Evolutionary conservation across 2,888 invertebrate genomes (phyloP), one percentile per base, ranked within the genome.

Genomic region (Nomada hirtipes): DNA sequence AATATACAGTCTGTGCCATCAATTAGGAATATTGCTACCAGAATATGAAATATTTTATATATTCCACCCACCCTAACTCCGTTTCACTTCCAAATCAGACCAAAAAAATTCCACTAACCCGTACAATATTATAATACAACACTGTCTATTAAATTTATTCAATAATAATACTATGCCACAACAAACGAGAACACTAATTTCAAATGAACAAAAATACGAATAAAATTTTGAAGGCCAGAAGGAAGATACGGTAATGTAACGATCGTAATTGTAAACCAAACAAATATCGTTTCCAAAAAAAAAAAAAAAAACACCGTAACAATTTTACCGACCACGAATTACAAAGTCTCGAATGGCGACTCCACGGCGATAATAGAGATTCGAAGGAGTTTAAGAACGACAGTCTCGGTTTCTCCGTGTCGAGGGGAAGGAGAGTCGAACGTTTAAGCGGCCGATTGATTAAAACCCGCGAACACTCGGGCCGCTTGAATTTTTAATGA

Each of bases 401-500:
- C 52, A 42, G 47, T 29, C 20, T 15, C n/a, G 60, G 2, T 29
- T 36, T 52, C 36, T 18, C 11, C 2, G 13, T 2, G 2, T 10
- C 2, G 11, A 13, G 63, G 63, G 59, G 53, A 44, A 63, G 52
- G 52, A 7, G 15, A 23, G 44, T n/a, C 63, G 47, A 72, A 59
- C n/a, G 76, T 61, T 79, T 75, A 76, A 79, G 76, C 70, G 80
- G 52, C 60, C 69, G 65, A 83, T 79, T 83, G 85, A 84, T 86
- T 82, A 80, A 74, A 72, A 67, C 67, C 59, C 29, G 55, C 59
- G 70, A 53, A 75, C 52, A 64, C 81, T 83, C 63, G 65, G 59
- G 4, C 50, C 71, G 67, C 82, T 77, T 82, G 76, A 73, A 86
- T 86, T 86, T 86, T 86, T 86, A 86, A 86, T 84, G 79, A 86